These are phyloP conservation scores for Boulengeromyrus knoepffleri DNA, from an alignment of 2,113 vertebrate species.

Conservation along the genomic window DNA sequence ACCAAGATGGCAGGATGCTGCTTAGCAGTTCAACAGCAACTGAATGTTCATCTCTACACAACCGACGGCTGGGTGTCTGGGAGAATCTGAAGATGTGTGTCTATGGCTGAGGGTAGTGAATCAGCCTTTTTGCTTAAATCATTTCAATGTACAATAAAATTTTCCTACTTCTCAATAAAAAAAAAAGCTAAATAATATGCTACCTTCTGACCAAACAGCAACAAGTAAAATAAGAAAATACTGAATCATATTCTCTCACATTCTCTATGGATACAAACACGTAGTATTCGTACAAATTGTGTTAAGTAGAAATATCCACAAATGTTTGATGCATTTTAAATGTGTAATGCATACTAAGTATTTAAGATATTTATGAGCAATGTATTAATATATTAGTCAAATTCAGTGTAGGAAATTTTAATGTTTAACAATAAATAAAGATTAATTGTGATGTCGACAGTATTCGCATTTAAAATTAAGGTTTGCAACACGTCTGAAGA, in stretches of 20 bases:
- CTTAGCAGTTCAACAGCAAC: slow-evolving; percentile 54
- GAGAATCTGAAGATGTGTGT: background rate
- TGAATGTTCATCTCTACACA: slow-evolving; percentile 49
- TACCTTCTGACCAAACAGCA: background rate
- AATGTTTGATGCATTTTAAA: background rate
- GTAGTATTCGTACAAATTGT: background rate
- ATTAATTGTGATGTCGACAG: background rate
- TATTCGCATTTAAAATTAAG: background rate
- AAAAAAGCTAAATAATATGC: background rate
- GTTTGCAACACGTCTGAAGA: background rate
- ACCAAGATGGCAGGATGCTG: slow-evolving; percentile 61
- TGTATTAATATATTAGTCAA: background rate
- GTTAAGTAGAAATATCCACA: background rate
- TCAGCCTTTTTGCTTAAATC: background rate
- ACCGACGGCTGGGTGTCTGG: background rate
- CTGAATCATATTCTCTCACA: background rate
- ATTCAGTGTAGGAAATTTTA: background rate
- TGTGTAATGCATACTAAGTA: background rate
- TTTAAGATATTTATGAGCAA: background rate
- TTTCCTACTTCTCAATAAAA: background rate
- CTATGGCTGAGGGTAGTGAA: background rate
- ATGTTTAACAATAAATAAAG: background rate
- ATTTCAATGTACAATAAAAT: background rate
- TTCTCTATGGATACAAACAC: background rate
- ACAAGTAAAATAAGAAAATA: background rate